Base-by-base conservation (phyloP, 1,140 invertebrate species). In the Brachionus rubens region DNA sequence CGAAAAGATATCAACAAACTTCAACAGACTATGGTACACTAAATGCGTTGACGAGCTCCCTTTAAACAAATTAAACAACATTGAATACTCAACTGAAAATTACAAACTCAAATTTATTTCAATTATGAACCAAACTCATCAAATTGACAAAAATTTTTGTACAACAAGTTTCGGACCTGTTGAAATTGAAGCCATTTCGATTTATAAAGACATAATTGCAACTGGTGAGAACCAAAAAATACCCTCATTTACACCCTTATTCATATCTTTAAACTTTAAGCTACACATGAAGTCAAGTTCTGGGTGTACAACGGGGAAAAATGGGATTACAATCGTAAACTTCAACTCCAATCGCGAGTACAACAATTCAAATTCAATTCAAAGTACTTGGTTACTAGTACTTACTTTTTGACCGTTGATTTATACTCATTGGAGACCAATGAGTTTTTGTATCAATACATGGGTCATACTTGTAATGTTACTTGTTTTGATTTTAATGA, bases 271-370 rank as follows among this genome's bases (percentile, higher is more conserved):
- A 54, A 65, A 30, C 16, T 36, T 46, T 50, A 50, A 72, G 68
- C 68, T 21, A 50, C 68, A 7, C 68, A 72, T 72, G 28, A 50
- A 14, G 68, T 54, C 5, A 72, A 72, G 50, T 50, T 72, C 41
- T 72, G 68, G 68, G 41, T n/a, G 68, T 41, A 26, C 5, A 16
- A 46, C 14, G 14, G 14, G 14, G 12, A n/a, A 54, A n/a, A 28
- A 40, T 72, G 43, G 68, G 40, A 7, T 24, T 50, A 54, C 24
- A 9, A 40, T 0, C 48, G 41, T 26, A 33, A 7, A 50, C 12
- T 72, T 3, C 19, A 28, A 40, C 12, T 72, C 24, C 68, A 72
- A 54, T 72, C 68, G 50, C 30, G 68, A 50, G 68, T 46, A 3
- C 30, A 40, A 33, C 40, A 72, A 19, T 40, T 72, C 14, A 72